Evolutionary conservation across 2,113 vertebrate genomes (phyloP).

Genomic region (Chauna torquata): DNA sequence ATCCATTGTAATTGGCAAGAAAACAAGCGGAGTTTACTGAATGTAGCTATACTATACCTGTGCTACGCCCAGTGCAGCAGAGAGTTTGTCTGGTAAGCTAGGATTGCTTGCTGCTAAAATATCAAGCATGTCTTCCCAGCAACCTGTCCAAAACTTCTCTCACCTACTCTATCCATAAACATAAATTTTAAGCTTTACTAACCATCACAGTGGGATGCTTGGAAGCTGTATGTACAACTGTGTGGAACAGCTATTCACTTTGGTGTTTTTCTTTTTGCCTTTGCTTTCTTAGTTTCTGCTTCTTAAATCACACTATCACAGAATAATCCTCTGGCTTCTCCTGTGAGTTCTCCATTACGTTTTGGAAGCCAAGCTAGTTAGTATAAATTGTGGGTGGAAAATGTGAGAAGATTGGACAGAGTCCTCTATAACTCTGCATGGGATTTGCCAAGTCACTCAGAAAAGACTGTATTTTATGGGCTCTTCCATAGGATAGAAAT

Average conservation of each 20-base stretch:
- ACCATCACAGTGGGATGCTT: not conserved
- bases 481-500: not conserved
- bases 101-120: not conserved
- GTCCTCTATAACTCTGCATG: not conserved
- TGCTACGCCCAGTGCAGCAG: no score
- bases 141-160: not conserved
- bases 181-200: not conserved
- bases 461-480: not conserved
- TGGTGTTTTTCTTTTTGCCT: not conserved
- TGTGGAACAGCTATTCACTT: rapidly evolving
- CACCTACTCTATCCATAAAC: not conserved
- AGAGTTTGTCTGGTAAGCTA: not conserved
- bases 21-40: not conserved
- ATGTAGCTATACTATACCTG: not conserved
- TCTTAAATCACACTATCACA: not conserved
- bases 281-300: not conserved
- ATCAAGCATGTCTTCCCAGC: not conserved
- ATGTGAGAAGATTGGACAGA: not conserved
- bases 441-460: not conserved
- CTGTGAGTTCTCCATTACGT: not conserved
- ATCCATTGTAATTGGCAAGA: not conserved
- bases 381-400: not conserved
- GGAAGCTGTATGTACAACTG: not conserved
- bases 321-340: not conserved
- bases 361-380: not conserved